phyloP scores from a whole-genome alignment of 2,797 vertebrate genomes.

The Champsocephalus gunnari region DNA sequence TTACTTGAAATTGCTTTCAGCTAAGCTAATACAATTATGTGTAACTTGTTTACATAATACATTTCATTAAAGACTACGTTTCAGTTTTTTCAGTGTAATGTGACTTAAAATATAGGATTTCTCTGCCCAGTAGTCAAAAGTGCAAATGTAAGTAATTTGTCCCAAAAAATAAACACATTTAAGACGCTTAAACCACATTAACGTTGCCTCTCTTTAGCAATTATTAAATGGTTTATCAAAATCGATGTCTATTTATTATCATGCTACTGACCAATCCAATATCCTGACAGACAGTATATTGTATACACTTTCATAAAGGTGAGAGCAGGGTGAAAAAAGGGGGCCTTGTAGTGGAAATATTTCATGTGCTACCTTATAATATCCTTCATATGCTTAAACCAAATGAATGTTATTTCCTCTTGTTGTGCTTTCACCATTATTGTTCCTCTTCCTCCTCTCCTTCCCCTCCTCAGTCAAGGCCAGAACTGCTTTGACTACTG shows the following conservation, averaged over 20 bases:
- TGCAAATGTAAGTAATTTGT: neutral
- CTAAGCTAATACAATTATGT: too few relatives aligned
- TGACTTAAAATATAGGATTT: neutral
- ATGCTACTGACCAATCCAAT: neutral
- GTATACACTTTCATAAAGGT: conserved; percentile 6
- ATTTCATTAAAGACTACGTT: too few relatives aligned
- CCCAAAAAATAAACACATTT: neutral
- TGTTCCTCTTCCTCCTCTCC: too few relatives aligned
- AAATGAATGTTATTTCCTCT: too few relatives aligned
- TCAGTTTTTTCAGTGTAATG: neutral
- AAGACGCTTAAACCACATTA: neutral
- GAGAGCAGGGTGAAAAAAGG: neutral
- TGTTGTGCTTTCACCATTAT: too few relatives aligned
- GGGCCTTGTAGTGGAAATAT: too few relatives aligned
- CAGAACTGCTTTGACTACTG: too few relatives aligned
- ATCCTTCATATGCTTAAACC: too few relatives aligned
- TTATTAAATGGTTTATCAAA: neutral
- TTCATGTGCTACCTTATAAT: too few relatives aligned
- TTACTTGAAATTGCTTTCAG: too few relatives aligned
- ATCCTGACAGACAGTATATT: neutral
- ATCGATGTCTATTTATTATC: neutral
- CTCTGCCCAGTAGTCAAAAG: neutral
- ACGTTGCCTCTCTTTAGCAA: neutral
- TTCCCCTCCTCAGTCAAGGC: too few relatives aligned
- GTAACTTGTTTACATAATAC: too few relatives aligned